Evolutionary conservation across 2,797 vertebrate genomes (phyloP), one percentile per base, ranked within the genome.

Genomic region (Rhabdophis nuchalis): DNA sequence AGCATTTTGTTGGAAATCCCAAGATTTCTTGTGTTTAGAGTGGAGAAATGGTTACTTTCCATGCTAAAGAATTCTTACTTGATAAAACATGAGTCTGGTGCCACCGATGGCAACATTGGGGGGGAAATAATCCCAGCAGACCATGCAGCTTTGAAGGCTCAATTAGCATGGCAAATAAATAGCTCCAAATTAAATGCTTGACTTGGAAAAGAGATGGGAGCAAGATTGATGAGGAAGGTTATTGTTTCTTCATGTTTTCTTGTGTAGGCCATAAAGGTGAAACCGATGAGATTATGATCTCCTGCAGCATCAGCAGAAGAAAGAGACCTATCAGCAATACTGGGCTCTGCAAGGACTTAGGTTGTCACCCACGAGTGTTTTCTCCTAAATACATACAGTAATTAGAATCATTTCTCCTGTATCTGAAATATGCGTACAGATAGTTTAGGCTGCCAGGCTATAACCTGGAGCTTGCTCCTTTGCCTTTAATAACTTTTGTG

Each of bases 181-280:
- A 32, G 61, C 41, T 87, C 20, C 50, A 56, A 53, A 82, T 50
- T 72, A 72, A 90, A 90, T 52, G 36, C 54, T 90, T 87, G 61
- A 90, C 41, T 36, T 56, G 61, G 53, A 85, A 41, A 92, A 58
- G 41, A 90, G 85, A 90, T 27, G 36, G 60, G 77, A 87, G 32
- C n/a, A 36, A 87, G 89, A 77, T 77, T 90, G 89, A 92, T 87
- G 89, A 87, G 64, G 54, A 53, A 16, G 85, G 56, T 90, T 87
- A 92, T 87, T 50, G 3, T 90, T 91, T 87, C 29, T 77, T 60
- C 60, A 16, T 88, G 61, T 88, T 91, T 68, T 64, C 58, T 86
- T 46, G 32, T 46, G 32, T 5, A 10, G 20, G 36, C 36, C 60
- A 32, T 25, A 90, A 60, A 92, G 64, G 27, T 77, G 36, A 57